phyloP scores from a whole-genome alignment of 2,888 invertebrate species.

The Eudemis profundana region DNA sequence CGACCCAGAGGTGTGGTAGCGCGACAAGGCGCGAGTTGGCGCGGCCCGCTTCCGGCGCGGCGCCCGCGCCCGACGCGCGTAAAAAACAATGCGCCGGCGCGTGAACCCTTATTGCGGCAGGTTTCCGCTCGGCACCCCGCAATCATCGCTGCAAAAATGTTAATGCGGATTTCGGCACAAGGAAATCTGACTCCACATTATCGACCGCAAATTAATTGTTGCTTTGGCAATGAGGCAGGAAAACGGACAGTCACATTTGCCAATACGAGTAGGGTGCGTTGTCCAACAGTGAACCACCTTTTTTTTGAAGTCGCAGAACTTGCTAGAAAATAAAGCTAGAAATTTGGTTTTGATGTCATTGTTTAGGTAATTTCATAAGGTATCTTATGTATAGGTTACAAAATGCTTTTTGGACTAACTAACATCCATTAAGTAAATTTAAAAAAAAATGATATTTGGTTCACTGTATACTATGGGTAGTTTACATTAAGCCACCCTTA shows the following conservation, averaged over 20 bases:
- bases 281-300: too few relatives aligned
- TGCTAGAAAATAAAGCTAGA: too few relatives aligned
- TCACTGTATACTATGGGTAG: too few relatives aligned
- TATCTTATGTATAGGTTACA: too few relatives aligned
- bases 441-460: too few relatives aligned
- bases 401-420: too few relatives aligned
- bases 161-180: constrained; percentile 15
- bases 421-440: too few relatives aligned
- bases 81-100: constrained; percentile 58
- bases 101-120: constrained; percentile 59
- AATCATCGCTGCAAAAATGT: constrained; percentile 45
- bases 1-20: constrained; percentile 33
- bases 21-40: constrained; percentile 53
- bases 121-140: constrained; percentile 54
- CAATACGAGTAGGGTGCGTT: too few relatives aligned
- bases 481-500: too few relatives aligned
- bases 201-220: constrained; percentile 20
- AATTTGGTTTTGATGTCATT: too few relatives aligned
- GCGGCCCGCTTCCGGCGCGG: constrained; percentile 56
- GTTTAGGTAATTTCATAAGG: too few relatives aligned
- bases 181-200: constrained; percentile 12
- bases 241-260: not conserved
- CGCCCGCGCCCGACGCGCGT: constrained; percentile 41
- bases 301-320: too few relatives aligned
- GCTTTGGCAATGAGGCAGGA: not conserved